A percentile compares a stretch with the other conserved stretches of the same genome.
Conservation (phyloP, 2,113 vertebrate species). For the Naja naja region DNA sequence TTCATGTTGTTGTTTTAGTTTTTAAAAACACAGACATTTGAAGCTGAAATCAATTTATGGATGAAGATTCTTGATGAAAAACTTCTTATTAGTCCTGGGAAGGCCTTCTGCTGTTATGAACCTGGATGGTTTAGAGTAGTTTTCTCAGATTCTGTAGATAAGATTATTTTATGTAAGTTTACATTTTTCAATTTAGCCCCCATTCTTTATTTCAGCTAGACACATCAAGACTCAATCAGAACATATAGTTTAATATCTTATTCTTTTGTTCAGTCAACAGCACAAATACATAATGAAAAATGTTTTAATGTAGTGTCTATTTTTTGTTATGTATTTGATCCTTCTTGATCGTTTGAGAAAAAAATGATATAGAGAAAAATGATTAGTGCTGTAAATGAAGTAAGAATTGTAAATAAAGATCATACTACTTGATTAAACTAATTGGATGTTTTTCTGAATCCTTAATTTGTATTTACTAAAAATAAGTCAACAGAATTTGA, state of each 20-base stretch:
- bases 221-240: neutral
- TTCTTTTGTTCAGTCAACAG: neutral
- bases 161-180: constrained; percentile 46
- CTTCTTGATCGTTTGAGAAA: neutral
- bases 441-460: neutral
- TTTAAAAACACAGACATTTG: constrained; percentile 49
- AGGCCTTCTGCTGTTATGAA: constrained; percentile 52
- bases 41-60: constrained; percentile 55
- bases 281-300: neutral
- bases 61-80: constrained; percentile 48
- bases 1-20: constrained; percentile 32
- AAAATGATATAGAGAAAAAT: neutral
- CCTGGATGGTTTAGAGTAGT: constrained; percentile 53
- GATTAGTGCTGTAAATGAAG: neutral
- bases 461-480: neutral
- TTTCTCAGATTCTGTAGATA: constrained; percentile 42
- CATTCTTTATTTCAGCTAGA: neutral
- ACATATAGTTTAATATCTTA: neutral
- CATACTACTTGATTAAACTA: neutral
- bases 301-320: neutral
- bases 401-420: neutral
- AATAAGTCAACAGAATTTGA: neutral
- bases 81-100: constrained; percentile 46
- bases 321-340: neutral
- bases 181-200: neutral